A percentile compares a stretch with the other conserved stretches of the same genome.
Conservation (phyloP, 2,888 invertebrate species). For the Lithodes maja region DNA sequence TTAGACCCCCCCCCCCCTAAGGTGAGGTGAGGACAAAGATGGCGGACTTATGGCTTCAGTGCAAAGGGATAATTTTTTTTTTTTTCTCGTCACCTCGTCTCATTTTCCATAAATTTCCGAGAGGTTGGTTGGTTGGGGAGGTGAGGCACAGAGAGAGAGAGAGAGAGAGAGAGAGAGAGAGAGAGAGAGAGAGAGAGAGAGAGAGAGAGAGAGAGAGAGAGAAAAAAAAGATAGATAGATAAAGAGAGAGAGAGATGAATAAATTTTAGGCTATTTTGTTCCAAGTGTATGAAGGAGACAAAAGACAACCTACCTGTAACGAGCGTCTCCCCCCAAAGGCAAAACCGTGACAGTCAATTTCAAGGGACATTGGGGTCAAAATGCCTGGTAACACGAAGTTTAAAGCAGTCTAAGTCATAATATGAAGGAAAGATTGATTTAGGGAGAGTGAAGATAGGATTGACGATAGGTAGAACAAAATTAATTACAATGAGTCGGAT, state of each 20-base stretch:
- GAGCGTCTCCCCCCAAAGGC: too few relatives aligned
- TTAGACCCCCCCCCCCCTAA: neutral
- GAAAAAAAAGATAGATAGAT: neutral
- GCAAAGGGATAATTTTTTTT: neutral
- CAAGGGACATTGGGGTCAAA: too few relatives aligned
- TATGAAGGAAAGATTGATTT: too few relatives aligned
- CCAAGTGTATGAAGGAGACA: too few relatives aligned
- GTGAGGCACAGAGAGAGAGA: neutral
- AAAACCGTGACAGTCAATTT: too few relatives aligned
- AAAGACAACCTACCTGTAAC: too few relatives aligned
- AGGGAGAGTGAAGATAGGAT: too few relatives aligned
- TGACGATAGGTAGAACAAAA: too few relatives aligned
- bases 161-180: slow-evolving; percentile 7
- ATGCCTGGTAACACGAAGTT: too few relatives aligned
- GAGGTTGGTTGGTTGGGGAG: neutral
- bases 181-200: slow-evolving; percentile 13
- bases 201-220: neutral
- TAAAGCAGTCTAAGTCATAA: too few relatives aligned
- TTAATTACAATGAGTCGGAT: too few relatives aligned
- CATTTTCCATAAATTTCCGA: neutral
- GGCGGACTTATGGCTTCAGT: neutral
- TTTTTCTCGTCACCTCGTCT: neutral
- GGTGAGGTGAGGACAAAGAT: neutral
- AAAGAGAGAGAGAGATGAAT: neutral
- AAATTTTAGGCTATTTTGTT: neutral